Evolutionary conservation across 2,797 vertebrate species (phyloP).

Genomic region (Coregonus suidteri): DNA sequence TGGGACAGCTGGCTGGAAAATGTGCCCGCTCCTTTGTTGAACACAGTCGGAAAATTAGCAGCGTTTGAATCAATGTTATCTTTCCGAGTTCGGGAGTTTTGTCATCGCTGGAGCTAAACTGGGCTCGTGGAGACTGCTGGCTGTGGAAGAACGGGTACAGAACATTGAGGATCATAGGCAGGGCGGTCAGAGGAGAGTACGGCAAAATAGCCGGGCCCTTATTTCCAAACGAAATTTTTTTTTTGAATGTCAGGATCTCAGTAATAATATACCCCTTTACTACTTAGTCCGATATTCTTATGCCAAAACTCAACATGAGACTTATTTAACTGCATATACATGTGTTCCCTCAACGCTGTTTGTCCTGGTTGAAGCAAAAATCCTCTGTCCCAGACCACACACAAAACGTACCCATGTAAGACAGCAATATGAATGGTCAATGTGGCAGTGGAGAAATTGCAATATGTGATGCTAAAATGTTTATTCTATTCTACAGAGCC

Average conservation of each 20-base stretch:
- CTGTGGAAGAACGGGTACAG: neutral
- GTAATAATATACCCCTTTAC: conserved; percentile 14
- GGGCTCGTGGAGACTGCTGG: conserved; percentile 7
- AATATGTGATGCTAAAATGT: neutral
- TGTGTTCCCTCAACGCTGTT: conserved; percentile 16
- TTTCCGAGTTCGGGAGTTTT: conserved; percentile 22
- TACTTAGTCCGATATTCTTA: neutral
- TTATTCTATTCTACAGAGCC: too few species aligned
- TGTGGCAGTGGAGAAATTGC: neutral
- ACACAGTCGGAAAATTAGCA: conserved; percentile 26
- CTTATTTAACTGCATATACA: neutral
- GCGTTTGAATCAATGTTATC: conserved; percentile 28
- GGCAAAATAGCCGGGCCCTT: conserved; percentile 8
- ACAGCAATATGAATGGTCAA: neutral
- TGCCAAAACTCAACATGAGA: conserved; percentile 1
- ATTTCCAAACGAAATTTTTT: conserved; percentile 13
- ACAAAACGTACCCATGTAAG: neutral
- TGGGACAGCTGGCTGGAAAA: conserved; percentile 33
- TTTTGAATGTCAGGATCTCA: conserved; percentile 12
- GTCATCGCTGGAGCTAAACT: neutral
- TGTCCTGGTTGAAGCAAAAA: conserved; percentile 1
- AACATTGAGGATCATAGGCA: neutral
- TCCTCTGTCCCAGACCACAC: conserved; percentile 9
- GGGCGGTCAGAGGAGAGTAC: neutral
- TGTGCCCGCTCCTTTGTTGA: conserved; percentile 14